A percentile compares a stretch with the other conserved stretches of the same genome.
Conservation (phyloP, 2,888 invertebrate species). For the Pandemis cinnamomeana region DNA sequence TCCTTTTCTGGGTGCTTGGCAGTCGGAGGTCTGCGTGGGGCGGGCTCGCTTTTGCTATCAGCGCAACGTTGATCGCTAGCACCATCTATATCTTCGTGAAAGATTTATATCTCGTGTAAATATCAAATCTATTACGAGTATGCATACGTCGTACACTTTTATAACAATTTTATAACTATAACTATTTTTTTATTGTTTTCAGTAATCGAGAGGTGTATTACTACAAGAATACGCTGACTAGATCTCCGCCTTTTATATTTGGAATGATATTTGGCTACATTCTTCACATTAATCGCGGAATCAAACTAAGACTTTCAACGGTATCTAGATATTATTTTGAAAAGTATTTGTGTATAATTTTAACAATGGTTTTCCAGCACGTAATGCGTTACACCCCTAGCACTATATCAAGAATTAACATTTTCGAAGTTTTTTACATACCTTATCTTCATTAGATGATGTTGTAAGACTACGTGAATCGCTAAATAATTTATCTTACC, state of each 20-base stretch:
- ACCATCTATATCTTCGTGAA: constrained; percentile 64
- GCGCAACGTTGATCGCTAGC: constrained; percentile 50
- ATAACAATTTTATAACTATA: background rate
- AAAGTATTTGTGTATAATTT: no score
- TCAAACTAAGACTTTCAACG: constrained; percentile 49
- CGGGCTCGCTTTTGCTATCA: constrained; percentile 45
- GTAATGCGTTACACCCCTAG: no score
- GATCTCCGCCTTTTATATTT: constrained; percentile 59
- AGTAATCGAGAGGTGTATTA: constrained; percentile 52
- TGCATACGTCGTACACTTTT: background rate
- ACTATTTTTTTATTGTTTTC: constrained; percentile 30
- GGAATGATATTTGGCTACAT: constrained; percentile 62
- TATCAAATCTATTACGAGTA: constrained; percentile 36
- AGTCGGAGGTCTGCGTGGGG: constrained; percentile 51
- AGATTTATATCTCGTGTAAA: constrained; percentile 67
- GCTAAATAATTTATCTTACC: no score
- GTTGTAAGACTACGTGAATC: no score
- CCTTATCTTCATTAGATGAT: no score
- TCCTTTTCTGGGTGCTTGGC: constrained; percentile 54
- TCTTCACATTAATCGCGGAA: constrained; percentile 49
- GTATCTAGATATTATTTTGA: constrained; percentile 44
- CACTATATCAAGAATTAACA: no score
- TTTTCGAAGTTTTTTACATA: background rate
- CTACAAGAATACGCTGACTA: constrained; percentile 62
- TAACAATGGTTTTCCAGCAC: no score